Conservation (phyloP, 2,888 invertebrate species). For the Onchidella celtica region DNA sequence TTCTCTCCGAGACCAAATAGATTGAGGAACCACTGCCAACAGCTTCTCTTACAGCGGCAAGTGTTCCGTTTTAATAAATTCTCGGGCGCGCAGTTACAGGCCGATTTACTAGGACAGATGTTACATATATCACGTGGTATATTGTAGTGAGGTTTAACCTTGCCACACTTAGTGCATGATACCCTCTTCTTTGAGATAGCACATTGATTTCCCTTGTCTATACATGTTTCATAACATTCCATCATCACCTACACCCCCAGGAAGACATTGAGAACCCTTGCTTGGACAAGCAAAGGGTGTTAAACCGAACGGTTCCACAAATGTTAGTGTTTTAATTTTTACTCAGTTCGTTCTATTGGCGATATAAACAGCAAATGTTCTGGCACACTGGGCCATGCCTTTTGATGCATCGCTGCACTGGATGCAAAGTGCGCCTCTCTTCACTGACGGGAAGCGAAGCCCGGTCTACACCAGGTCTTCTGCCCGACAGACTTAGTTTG, state of each 20-base stretch:
- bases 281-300: background rate
- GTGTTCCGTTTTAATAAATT: background rate
- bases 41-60: background rate
- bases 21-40: slow-evolving; percentile 20
- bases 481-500: no score
- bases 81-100: background rate
- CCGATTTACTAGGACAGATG: background rate
- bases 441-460: no score
- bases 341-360: no score
- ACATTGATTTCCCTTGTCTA: slow-evolving; percentile 13
- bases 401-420: background rate
- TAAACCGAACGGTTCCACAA: background rate
- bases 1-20: slow-evolving; percentile 17
- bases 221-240: slow-evolving; percentile 41
- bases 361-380: no score
- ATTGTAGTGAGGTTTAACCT: slow-evolving; percentile 14
- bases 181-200: background rate
- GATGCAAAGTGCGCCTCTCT: background rate
- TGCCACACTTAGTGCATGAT: slow-evolving; percentile 9
- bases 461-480: no score
- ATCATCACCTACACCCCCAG: background rate
- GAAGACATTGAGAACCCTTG: slow-evolving; percentile 3
- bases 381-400: no score
- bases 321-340: background rate
- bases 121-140: background rate